phyloP scores from a whole-genome alignment of 2,797 vertebrate genomes.

The Anniella stebbinsi region DNA sequence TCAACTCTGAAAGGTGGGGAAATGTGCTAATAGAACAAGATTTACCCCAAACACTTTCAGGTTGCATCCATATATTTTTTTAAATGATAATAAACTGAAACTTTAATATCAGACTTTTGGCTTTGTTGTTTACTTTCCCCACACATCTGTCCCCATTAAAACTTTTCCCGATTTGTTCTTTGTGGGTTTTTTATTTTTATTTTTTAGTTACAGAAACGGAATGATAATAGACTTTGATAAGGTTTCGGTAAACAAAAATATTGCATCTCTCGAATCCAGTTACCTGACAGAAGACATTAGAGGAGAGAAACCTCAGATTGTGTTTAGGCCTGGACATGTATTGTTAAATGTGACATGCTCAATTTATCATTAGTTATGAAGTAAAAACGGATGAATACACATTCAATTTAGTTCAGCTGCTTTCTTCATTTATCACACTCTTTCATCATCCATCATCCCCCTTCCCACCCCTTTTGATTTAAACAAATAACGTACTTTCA shows the following conservation, averaged over 20 bases:
- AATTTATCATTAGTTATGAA: slow-evolving; percentile 99
- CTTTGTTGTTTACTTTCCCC: slow-evolving; percentile 14
- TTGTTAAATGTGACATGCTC: slow-evolving; percentile 97
- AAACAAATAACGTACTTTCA: slow-evolving; percentile 91
- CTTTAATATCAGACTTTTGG: slow-evolving; percentile 43
- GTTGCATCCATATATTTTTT: slow-evolving; percentile 44
- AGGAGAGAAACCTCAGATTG: slow-evolving; percentile 74
- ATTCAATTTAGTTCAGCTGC: slow-evolving; percentile 99
- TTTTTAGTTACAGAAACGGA: slow-evolving; percentile 51
- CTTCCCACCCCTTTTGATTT: slow-evolving; percentile 84
- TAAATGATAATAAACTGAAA: slow-evolving; percentile 37
- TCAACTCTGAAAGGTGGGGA: background rate
- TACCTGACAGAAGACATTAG: slow-evolving; percentile 83
- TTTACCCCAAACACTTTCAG: background rate
- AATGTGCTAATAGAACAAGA: background rate
- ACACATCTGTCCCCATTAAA: slow-evolving; percentile 55
- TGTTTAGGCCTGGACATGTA: slow-evolving; percentile 88
- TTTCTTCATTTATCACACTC: slow-evolving; percentile 97
- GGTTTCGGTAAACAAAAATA: slow-evolving; percentile 75
- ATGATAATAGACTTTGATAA: slow-evolving; percentile 65
- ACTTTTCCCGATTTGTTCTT: slow-evolving; percentile 44
- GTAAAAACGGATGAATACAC: slow-evolving; percentile 98
- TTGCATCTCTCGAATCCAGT: slow-evolving; percentile 70
- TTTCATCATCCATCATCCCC: slow-evolving; percentile 95
- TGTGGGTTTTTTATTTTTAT: slow-evolving; percentile 44